phyloP scores from a whole-genome alignment of 1,140 invertebrate genomes.

The Megathymus violae region DNA sequence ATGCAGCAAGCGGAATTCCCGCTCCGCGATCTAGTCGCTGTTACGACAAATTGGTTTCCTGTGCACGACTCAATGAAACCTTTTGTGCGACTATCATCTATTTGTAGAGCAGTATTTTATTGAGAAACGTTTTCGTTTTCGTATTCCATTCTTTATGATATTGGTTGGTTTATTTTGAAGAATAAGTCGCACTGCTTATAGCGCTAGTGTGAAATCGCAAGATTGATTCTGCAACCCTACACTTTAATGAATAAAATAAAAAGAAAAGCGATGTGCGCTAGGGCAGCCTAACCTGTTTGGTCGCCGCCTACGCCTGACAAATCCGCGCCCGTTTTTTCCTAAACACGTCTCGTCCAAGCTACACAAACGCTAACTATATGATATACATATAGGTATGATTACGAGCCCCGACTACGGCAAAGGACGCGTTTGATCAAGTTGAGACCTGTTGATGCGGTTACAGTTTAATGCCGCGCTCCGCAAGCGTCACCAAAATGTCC shows the following conservation, averaged over 20 bases:
- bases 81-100: conserved; percentile 27
- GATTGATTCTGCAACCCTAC: conserved; percentile 57
- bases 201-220: conserved; percentile 17
- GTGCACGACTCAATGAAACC: conserved; percentile 25
- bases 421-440: conserved; percentile 65
- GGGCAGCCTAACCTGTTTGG: conserved; percentile 76
- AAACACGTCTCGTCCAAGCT: conserved; percentile 37
- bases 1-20: conserved; percentile 60
- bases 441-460: conserved; percentile 64
- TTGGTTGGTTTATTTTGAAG: too few relatives aligned
- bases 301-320: conserved; percentile 74
- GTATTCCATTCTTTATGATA: background rate
- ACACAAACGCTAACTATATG: conserved; percentile 42
- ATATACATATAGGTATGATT: conserved; percentile 43
- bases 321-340: conserved; percentile 69
- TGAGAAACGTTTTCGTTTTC: conserved; percentile 17
- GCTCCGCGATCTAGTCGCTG: conserved; percentile 47
- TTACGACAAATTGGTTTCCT: conserved; percentile 45
- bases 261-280: conserved; percentile 57
- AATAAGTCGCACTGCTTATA: conserved; percentile 8
- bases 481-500: conserved; percentile 50
- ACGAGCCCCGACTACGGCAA: conserved; percentile 42
- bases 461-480: conserved; percentile 14
- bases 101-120: conserved; percentile 7
- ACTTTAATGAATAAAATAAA: conserved; percentile 66